Conservation (phyloP, 2,113 vertebrate species). For the Psittacula cyanocephala region DNA sequence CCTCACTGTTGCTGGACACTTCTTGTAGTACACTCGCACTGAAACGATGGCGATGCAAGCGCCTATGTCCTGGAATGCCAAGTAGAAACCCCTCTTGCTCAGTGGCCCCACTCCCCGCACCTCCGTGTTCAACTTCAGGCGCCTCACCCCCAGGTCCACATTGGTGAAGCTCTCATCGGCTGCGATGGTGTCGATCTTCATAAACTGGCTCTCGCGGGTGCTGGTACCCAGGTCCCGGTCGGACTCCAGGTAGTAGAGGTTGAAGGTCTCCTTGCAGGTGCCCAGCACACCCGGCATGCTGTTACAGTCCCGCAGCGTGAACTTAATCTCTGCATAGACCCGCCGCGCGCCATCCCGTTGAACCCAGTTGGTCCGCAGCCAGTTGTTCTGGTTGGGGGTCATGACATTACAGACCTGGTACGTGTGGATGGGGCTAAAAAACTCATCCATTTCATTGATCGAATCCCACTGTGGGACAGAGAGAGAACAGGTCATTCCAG, state of each 20-base stretch:
- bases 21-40: conserved; percentile 93
- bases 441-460: conserved; percentile 97
- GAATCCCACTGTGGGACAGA: conserved; percentile 88
- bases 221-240: conserved; percentile 87
- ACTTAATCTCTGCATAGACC: conserved; percentile 94
- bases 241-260: conserved; percentile 92
- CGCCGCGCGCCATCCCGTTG: conserved; percentile 86
- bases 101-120: conserved; percentile 90
- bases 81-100: conserved; percentile 89
- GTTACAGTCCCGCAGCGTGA: conserved; percentile 94
- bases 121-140: conserved; percentile 94
- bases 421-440: conserved; percentile 93
- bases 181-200: conserved; percentile 95
- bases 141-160: conserved; percentile 90
- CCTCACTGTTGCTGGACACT: conserved; percentile 87
- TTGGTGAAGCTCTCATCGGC: conserved; percentile 97
- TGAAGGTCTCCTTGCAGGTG: conserved; percentile 99
- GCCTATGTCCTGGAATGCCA: conserved; percentile 97
- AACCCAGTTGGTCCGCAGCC: conserved; percentile 92
- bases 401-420: conserved; percentile 99
- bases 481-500: not conserved
- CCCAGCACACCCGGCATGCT: conserved; percentile 95
- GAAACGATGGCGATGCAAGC: conserved; percentile 95
- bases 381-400: conserved; percentile 97
- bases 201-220: conserved; percentile 90